These are phyloP conservation scores for Dusona sp. DNA, from an alignment of 2,888 invertebrate species.

Conservation along the genomic window DNA sequence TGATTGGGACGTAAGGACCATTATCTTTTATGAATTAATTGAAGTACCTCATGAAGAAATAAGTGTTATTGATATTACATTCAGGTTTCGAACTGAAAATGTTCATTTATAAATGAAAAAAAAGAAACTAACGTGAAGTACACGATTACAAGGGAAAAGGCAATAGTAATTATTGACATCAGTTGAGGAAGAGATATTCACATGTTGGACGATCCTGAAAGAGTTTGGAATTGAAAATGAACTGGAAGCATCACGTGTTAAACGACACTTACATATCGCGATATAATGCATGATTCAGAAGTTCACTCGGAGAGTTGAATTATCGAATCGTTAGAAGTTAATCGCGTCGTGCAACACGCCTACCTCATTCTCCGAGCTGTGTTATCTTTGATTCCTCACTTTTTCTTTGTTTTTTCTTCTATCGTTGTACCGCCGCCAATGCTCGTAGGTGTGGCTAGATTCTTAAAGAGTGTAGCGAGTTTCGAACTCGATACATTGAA, in stretches of 20 bases:
- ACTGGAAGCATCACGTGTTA: not conserved
- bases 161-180: not conserved
- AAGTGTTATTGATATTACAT: not conserved
- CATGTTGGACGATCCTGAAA: not conserved
- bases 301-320: not conserved
- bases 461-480: constrained; percentile 13
- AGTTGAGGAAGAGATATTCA: not conserved
- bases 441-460: constrained; percentile 13
- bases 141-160: not conserved
- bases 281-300: not conserved
- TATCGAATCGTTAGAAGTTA: constrained; percentile 22
- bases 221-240: not conserved
- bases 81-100: not conserved
- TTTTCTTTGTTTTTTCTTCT: constrained; percentile 5
- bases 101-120: not conserved
- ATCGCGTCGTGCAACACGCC: not conserved
- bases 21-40: not conserved
- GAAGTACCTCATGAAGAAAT: not conserved
- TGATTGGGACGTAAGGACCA: not conserved
- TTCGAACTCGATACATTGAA: constrained; percentile 45
- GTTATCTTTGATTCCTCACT: constrained; percentile 5
- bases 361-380: not conserved
- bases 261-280: not conserved
- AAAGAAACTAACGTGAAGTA: not conserved
- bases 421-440: not conserved